Base-by-base conservation (phyloP, 1,140 invertebrate genomes). In the Drosophila arizonae region DNA sequence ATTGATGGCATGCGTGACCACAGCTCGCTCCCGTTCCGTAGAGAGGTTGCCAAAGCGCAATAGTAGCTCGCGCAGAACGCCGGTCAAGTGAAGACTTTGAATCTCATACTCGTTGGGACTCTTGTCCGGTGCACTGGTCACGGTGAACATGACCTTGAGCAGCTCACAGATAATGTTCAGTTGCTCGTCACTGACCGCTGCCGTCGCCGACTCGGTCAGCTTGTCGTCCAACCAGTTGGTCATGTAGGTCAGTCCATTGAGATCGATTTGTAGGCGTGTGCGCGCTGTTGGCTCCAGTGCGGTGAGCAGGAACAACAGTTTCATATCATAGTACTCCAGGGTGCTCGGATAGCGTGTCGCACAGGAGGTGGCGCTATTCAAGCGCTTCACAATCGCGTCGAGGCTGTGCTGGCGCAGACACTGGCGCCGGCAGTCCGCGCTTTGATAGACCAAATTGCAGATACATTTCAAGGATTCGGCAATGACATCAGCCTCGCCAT, bases 401-500 rank as follows among this genome's bases (percentile, higher is more conserved):
- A 97, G 92, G 76, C 96, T 95, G 90, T 96, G 96, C 73, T 95
- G 93, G 3, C 79, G 79, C 52, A 94, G 93, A 91, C 96, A 96
- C 41, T 95, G 92, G 64, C 93, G 93, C 72, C 96, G 95, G 0
- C 95, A 94, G 50, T 94, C 93, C 52, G 92, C 85, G 92, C 96
- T 97, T 90, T 98, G 97, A 90, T 95, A 98, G 51, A 98, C 93
- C 48, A 98, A 92, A 92, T 99, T 99, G 87, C 96, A 98, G 3
- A 99, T 91, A 88, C 97, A 95, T 92, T 98, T 99, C 51, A 97
- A 91, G 0, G 96, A 95, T 92, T 98, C 97, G 6, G 96, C 92
- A 72, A 93, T 80, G 0, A 88, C 67, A 21, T 77, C 73, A 2
- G 73, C 66, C 46, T 87, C 76, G 0, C 48, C 48, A 46, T 66